Base-by-base conservation (phyloP, 2,797 vertebrate genomes). In the Holocentrus rufus region DNA sequence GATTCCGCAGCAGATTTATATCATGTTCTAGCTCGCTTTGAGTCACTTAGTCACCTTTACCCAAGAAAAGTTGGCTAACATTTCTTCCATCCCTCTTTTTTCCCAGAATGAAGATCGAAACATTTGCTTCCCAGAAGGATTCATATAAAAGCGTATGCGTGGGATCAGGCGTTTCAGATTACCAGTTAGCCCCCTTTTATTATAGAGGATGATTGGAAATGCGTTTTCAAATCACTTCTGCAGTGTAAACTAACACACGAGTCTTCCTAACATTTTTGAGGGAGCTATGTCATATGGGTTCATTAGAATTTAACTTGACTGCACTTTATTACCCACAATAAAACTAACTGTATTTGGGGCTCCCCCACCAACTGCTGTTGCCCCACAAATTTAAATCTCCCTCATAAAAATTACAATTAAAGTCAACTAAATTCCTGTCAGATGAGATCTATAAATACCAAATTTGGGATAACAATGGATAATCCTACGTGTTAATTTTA, bases 321-420 rank as follows among this genome's bases (percentile, higher is more conserved):
- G 59, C 69, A 76, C 81, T 90, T 93, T 88, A 88, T 80, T 61
- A 42, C 23, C 4, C 8, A 74, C 62, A 70, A 69, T 89, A 87
- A 88, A 91, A 87, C 77, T 42, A 81, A 78, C 50, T 49, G 50
- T 22, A 69, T 70, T 71, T 10, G 71, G 44, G 34, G 14, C 60
- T 79, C 57, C 7, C 78, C 42, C 13, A 65, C 62, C 49, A 55
- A 72, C 68, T 56, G 69, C 77, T 74, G 59, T 27, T 76, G 31
- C 31, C 52, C 52, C 36, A 80, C 54, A 18, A 42, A 39, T 77
- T 86, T 72, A 61, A 82, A 80, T 75, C 23, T n/a, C 54, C 44
- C 53, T 79, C 22, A 4, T 79, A 82, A 87, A 90, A 75, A 83
- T 74, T 17, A 74, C 42, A 77, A 58, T 79, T 62, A 89, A 83